Percentiles rank a stretch among this genome's conserved stretches.
These are phyloP conservation scores for Hyalella azteca DNA, from an alignment of 2,888 invertebrate species.

Conservation along the genomic window DNA sequence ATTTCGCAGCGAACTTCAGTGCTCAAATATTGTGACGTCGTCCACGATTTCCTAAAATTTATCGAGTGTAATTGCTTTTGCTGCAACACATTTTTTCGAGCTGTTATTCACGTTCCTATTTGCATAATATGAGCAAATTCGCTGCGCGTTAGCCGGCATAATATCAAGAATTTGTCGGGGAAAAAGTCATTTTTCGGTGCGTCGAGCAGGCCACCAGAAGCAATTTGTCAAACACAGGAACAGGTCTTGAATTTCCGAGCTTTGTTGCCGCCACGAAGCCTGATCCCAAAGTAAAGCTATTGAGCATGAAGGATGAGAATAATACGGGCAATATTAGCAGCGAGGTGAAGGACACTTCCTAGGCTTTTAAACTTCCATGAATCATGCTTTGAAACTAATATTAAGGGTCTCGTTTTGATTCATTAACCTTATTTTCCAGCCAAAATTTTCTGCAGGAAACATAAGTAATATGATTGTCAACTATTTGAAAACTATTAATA, in stretches of 20 bases:
- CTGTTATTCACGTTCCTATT: too few relatives aligned
- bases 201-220: neutral
- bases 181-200: neutral
- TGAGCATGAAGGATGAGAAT: too few relatives aligned
- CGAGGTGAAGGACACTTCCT: neutral
- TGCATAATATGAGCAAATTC: neutral
- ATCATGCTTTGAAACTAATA: neutral
- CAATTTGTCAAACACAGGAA: neutral
- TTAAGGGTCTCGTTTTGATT: neutral
- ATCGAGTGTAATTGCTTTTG: too few relatives aligned
- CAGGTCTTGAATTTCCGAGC: neutral
- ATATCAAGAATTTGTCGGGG: slow-evolving; percentile 5
- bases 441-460: too few relatives aligned
- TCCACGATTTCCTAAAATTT: too few relatives aligned
- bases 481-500: too few relatives aligned
- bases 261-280: neutral
- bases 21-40: too few relatives aligned
- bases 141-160: neutral
- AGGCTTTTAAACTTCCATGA: neutral
- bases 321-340: too few relatives aligned
- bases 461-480: too few relatives aligned
- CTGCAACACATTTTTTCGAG: too few relatives aligned
- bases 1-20: too few relatives aligned
- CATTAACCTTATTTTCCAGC: neutral
- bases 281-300: neutral